Conservation (phyloP, 2,113 vertebrate species). For the Epinephelus lanceolatus region DNA sequence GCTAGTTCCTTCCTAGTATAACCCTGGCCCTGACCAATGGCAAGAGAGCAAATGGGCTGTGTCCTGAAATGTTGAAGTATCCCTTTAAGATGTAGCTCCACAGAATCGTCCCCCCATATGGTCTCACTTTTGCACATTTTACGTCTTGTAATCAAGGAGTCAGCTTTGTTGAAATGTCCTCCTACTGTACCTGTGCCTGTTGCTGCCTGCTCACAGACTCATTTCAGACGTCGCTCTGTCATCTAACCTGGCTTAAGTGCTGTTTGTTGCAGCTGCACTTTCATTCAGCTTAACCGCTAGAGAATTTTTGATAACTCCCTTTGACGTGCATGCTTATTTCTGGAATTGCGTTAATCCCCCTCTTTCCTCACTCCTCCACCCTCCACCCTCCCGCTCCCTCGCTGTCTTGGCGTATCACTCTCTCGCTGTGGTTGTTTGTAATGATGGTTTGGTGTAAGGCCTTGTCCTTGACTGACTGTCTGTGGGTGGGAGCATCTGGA, state of each 20-base stretch:
- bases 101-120: neutral
- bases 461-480: slow-evolving; percentile 69
- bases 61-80: neutral
- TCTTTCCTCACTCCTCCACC: slow-evolving; percentile 50
- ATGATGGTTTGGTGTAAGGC: slow-evolving; percentile 71
- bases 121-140: neutral
- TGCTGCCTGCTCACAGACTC: slow-evolving; percentile 56
- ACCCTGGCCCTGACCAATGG: too few species aligned
- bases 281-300: slow-evolving; percentile 54
- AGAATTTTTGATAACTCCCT: slow-evolving; percentile 71
- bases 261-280: slow-evolving; percentile 69
- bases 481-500: slow-evolving; percentile 81
- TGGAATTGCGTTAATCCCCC: slow-evolving; percentile 78
- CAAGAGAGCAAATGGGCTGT: neutral
- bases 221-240: slow-evolving; percentile 38
- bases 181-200: slow-evolving; percentile 49
- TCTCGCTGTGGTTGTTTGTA: slow-evolving; percentile 74
- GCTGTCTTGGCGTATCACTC: slow-evolving; percentile 65
- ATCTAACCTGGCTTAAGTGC: slow-evolving; percentile 57
- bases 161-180: slow-evolving; percentile 17
- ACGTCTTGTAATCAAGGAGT: slow-evolving; percentile 4
- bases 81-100: neutral
- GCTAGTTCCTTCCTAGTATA: neutral
- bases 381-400: slow-evolving; percentile 35
- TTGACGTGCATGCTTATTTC: slow-evolving; percentile 80